Conservation (phyloP, 1,140 invertebrate genomes). For the Penaeus vannamei region DNA sequence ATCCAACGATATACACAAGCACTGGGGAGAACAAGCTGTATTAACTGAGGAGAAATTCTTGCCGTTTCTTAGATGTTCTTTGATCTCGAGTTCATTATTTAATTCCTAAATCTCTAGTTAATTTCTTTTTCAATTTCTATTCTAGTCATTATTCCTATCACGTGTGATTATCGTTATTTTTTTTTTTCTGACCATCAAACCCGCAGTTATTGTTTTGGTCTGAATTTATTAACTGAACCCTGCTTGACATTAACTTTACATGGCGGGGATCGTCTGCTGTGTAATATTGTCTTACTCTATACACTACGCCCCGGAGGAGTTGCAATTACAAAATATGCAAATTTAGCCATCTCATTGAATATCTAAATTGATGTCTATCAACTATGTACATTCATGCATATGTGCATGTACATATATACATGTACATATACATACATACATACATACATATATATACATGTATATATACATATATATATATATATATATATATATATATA, state of each 20-base stretch:
- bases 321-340: too few relatives aligned
- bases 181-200: too few relatives aligned
- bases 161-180: too few relatives aligned
- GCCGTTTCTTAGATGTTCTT: not conserved
- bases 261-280: too few relatives aligned
- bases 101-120: not conserved
- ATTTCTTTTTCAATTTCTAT: not conserved
- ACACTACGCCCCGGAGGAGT: too few relatives aligned
- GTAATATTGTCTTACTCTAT: too few relatives aligned
- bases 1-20: constrained; percentile 60
- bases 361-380: not conserved
- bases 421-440: not conserved
- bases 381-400: not conserved
- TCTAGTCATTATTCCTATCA: too few relatives aligned
- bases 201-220: too few relatives aligned
- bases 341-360: not conserved
- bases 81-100: too few relatives aligned
- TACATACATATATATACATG: not conserved
- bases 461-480: not conserved
- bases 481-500: not conserved
- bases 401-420: not conserved
- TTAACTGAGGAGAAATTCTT: constrained; percentile 43
- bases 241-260: too few relatives aligned
- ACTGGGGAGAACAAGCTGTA: constrained; percentile 52
- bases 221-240: too few relatives aligned